Base-by-base conservation (phyloP, 2,888 invertebrate species). In the Lepidocyrtoides sp. region DNA sequence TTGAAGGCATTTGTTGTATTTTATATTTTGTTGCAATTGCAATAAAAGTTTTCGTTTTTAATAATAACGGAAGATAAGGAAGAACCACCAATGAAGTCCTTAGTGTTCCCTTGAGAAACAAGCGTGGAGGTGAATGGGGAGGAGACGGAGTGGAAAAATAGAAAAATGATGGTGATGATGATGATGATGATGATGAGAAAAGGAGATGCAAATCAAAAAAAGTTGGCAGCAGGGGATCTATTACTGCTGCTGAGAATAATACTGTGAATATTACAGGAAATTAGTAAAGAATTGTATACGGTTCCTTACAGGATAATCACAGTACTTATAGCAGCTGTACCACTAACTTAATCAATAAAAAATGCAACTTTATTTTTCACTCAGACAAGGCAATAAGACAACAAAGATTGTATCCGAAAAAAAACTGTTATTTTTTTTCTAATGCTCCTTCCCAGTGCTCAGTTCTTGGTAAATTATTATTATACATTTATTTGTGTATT, bases 271-370 rank as follows among this genome's bases (percentile, higher is more conserved):
- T 66, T 66, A 29, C 66, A 66, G 72, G 72, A 72, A 72, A 72
- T 41, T 44, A 72, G 20, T 10, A 20, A 32, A 7, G 72, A 29
- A 63, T 1, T 0, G 26, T 54, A 29, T 72, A 72, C 72, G 72
- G 72, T 72, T 72, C 72, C 72, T 69, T 72, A 72, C 72, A 44
- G 41, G 44, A 44, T 72, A 72, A 72, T 72, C 8, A 72, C 44
- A 72, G 72, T 72, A 72, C 0, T 41, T 36, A 72, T 29, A 10
- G 36, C 36, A 5, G 41, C 20, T 5, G 41, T 41, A 72, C 41
- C 41, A 72, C 69, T 72, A 72, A 41, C 44, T 72, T 72, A 41
- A 72, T 72, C 69, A 69, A 69, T 51, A 14, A 8, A 57, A 57
- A 57, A 57, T 41, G 41, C 41, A 7, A 10, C 10, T 41, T 41